Base-by-base conservation (phyloP, 2,888 invertebrate genomes). In the Leucozona laternaria region DNA sequence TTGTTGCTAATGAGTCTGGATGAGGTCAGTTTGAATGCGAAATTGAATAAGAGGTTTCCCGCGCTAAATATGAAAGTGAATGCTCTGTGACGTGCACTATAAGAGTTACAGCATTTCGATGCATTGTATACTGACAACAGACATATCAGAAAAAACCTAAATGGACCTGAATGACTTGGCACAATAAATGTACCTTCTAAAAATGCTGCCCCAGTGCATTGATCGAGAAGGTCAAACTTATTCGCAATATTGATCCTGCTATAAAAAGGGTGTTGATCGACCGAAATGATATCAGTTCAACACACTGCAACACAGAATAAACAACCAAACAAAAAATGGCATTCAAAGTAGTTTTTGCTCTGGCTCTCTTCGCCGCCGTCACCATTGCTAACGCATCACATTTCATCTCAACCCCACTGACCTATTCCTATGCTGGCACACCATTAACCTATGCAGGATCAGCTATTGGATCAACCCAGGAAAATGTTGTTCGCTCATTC, bases 321-420 rank as follows among this genome's bases (percentile, higher is more conserved):
- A 86, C 76, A 76, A 55, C 37, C 57, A n/a, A 5, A 43, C n/a
- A 15, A 43, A 82, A 75, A 43, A 84, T 84, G 88, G 79, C 83
- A 81, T 90, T 90, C 68, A 89, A 93, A 94, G 91, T 94, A 88
- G 89, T 94, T 86, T 91, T 94, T 80, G 92, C 95, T 91, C 91
- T 94, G 91, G 94, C 94, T 92, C 93, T 93, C 90, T 93, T 94
- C 92, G 94, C 94, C 22, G 93, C 93, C 89, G 95, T 94, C 22
- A 93, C 93, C 89, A 95, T 94, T 90, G 93, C 94, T 89, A 95
- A 43, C n/a, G n/a, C 43, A 43, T n/a, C 95, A 77, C 94, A 95
- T 88, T 90, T 93, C 11, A 82, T 87, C 45, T 70, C 79, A 64
- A 86, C 89, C 40, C 89, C 89, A 22, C 78, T 89, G 43, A 58